Conservation (phyloP, 92 coral and sea anemone genomes). For the Paramuricea clavata region DNA sequence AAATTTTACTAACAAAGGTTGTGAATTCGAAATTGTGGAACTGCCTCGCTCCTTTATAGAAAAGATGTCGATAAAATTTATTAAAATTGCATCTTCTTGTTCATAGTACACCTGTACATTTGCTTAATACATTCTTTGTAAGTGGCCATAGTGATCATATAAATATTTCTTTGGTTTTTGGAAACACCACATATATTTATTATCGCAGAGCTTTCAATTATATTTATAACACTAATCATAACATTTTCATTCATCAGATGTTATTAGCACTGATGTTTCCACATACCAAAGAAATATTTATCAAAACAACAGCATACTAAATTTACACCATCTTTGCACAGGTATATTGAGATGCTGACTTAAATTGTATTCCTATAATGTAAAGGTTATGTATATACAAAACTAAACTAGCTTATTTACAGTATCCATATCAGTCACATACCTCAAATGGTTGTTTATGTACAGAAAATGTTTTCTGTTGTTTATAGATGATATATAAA, state of each 20-base stretch:
- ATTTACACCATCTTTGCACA: constrained; percentile 16
- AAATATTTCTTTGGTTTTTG: background rate
- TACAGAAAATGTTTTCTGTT: constrained; percentile 11
- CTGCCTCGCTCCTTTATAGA: constrained; percentile 46
- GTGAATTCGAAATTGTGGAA: constrained; percentile 21
- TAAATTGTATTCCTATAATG: constrained; percentile 18
- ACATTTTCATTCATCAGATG: too few species aligned
- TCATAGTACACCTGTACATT: background rate
- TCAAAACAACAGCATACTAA: constrained; percentile 1
- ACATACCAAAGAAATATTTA: constrained; percentile 14
- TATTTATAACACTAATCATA: too few species aligned
- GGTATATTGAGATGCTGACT: constrained; percentile 18
- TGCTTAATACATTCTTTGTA: background rate
- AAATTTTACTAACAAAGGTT: constrained; percentile 10
- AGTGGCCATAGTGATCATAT: background rate
- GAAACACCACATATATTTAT: too few species aligned
- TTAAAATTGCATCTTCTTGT: constrained; percentile 46
- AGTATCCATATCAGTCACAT: constrained; percentile 21
- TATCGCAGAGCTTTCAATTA: too few species aligned
- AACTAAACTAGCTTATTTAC: constrained; percentile 23
- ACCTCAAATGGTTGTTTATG: constrained; percentile 5
- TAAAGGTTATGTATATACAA: constrained; percentile 22
- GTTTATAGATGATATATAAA: constrained; percentile 11
- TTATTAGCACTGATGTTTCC: too few species aligned
- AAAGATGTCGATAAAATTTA: constrained; percentile 50